phyloP scores from a whole-genome alignment of 2,113 vertebrate species.

The Herpetotheres cachinnans region DNA sequence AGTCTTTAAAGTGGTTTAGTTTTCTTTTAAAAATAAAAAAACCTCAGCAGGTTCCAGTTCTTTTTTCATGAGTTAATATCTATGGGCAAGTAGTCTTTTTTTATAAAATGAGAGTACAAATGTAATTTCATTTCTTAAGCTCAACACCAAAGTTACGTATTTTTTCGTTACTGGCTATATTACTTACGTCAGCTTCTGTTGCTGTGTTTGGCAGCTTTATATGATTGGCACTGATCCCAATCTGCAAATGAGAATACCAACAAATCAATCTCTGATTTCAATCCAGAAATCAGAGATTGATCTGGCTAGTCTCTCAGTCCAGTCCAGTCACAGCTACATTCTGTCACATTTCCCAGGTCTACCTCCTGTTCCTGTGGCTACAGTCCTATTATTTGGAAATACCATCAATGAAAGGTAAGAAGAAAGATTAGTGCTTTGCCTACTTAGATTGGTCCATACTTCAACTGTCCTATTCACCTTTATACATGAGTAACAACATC shows the following conservation, averaged over 20 bases:
- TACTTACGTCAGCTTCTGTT: conserved; percentile 89
- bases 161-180: not conserved
- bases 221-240: conserved; percentile 92
- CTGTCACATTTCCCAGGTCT: not conserved
- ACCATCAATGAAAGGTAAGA: not conserved
- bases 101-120: not conserved
- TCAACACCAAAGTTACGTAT: not conserved
- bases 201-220: conserved; percentile 87
- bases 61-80: not conserved
- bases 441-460: not conserved
- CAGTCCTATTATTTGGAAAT: not conserved
- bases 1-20: not conserved
- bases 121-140: not conserved
- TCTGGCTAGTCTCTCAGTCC: not conserved
- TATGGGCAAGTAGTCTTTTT: not conserved
- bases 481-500: not conserved
- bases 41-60: not conserved
- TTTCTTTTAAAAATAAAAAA: not conserved
- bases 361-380: not conserved
- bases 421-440: not conserved
- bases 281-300: not conserved
- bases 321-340: not conserved
- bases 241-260: conserved; percentile 74
- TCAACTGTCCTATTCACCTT: not conserved
- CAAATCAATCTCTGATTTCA: not conserved